Evolutionary conservation across 2,888 invertebrate genomes (phyloP), one percentile per base, ranked within the genome.

Genomic region (Dynastes maya): DNA sequence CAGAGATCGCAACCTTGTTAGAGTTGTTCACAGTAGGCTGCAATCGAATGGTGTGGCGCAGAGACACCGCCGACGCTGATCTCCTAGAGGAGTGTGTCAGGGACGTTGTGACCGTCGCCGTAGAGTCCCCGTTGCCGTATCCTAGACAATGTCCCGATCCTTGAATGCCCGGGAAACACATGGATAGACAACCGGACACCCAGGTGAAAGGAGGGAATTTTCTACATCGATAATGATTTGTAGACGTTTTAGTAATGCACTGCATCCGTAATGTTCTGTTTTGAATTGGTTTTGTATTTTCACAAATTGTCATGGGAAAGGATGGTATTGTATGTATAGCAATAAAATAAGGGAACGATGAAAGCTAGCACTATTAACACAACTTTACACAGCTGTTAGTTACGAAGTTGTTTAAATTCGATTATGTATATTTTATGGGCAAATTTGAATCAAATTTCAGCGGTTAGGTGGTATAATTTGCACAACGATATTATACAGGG

Each of bases 121-220:
- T 82, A 49, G 85, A 84, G 49, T 84, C 85, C 55, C 85, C 85
- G 80, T 82, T 82, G 64, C 86, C 85, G 82, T 86, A 86, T 58
- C 86, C 86, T 63, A 88, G 83, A 82, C 88, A 88, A 74, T 84
- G 86, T 37, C 85, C 84, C 65, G 84, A 82, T 75, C 85, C 84
- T 70, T 85, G 84, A 79, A 86, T 82, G 55, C 85, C 86, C 29
- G 88, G 87, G 80, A 87, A 86, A 80, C 88, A 88, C 79, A 86
- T 79, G 63, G 87, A 85, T 76, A 88, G 81, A 82, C 88, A 88
- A 82, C 92, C 93, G 89, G 93, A 92, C 82, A 93, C 88, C 94
- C 94, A 94, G 82, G 93, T 93, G 87, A 93, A 93, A 8, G 94
- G 93, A 0, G 94, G 93, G 81, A 93, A 91, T 85, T 92, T 92